Evolutionary conservation across 2,113 vertebrate species (phyloP).

Genomic region (Perca schrenkii): DNA sequence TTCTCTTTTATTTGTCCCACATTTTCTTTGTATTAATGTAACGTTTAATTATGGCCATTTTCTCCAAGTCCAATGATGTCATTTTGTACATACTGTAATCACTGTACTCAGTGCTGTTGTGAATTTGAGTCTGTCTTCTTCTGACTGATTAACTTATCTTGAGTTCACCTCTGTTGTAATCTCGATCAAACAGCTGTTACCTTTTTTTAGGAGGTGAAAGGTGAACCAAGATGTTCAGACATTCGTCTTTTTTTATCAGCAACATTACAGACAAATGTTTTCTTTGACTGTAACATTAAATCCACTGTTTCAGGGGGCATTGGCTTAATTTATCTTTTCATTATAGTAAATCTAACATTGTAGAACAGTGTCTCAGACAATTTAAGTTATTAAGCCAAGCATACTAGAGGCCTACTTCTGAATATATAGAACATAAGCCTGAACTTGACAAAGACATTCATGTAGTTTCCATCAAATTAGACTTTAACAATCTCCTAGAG

Average conservation of each 20-base stretch:
- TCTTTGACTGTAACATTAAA: not conserved
- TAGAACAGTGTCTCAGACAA: not conserved
- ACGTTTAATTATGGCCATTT: not conserved
- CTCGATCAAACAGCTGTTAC: slow-evolving; percentile 36
- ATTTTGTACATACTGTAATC: slow-evolving; percentile 22
- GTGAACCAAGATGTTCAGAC: slow-evolving; percentile 29
- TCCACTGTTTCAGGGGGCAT: not conserved
- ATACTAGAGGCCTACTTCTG: not conserved
- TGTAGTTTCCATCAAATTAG: not conserved
- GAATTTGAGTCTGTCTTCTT: slow-evolving; percentile 34
- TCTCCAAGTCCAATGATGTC: not conserved
- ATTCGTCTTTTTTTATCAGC: not conserved
- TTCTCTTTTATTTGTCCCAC: not conserved
- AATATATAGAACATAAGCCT: not conserved
- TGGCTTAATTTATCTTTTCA: not conserved
- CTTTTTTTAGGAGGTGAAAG: slow-evolving; percentile 54
- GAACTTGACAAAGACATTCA: not conserved
- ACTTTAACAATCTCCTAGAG: not conserved
- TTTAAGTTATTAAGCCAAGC: not conserved
- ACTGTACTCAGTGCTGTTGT: slow-evolving; percentile 12
- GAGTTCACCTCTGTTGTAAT: slow-evolving; percentile 55
- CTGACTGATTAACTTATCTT: slow-evolving; percentile 70
- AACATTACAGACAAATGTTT: not conserved
- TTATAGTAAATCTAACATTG: not conserved
- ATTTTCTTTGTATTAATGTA: not conserved